phyloP scores from a whole-genome alignment of 2,113 vertebrate species.

The Peucedramus taeniatus region DNA sequence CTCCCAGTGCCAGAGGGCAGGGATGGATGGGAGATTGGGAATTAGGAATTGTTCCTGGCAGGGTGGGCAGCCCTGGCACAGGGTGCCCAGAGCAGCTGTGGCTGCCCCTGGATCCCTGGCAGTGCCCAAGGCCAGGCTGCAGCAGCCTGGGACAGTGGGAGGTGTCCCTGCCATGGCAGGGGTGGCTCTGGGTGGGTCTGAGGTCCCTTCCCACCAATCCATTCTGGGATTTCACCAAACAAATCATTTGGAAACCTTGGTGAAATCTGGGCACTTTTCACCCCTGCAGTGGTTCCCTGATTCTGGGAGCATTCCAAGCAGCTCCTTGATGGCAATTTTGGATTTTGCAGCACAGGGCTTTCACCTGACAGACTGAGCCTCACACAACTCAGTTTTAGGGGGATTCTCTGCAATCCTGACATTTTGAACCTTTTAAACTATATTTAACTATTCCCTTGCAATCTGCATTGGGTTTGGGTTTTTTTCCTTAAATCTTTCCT shows the following conservation, averaged over 20 bases:
- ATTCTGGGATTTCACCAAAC: not conserved
- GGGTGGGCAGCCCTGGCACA: not conserved
- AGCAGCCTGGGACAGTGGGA: not conserved
- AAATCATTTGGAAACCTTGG: not conserved
- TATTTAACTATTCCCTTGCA: not conserved
- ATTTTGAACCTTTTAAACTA: accelerated
- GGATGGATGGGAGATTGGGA: accelerated
- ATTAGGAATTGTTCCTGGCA: not conserved
- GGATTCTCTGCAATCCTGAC: not conserved
- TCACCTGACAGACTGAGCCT: accelerated
- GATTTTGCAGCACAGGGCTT: not conserved
- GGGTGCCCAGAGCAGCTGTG: not conserved
- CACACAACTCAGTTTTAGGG: not conserved
- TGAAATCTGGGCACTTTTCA: not conserved
- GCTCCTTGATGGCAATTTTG: not conserved
- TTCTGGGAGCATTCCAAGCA: not conserved
- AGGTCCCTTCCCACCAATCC: not conserved
- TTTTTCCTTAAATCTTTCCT: not conserved
- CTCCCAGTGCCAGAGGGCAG: not conserved
- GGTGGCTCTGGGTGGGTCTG: not conserved
- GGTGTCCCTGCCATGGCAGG: not conserved
- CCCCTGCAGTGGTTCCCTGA: not conserved
- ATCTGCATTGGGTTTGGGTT: accelerated
- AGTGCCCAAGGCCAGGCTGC: not conserved
- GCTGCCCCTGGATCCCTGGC: not conserved